phyloP scores from a whole-genome alignment of 2,113 vertebrate species.

The Pampusana beccarii region DNA sequence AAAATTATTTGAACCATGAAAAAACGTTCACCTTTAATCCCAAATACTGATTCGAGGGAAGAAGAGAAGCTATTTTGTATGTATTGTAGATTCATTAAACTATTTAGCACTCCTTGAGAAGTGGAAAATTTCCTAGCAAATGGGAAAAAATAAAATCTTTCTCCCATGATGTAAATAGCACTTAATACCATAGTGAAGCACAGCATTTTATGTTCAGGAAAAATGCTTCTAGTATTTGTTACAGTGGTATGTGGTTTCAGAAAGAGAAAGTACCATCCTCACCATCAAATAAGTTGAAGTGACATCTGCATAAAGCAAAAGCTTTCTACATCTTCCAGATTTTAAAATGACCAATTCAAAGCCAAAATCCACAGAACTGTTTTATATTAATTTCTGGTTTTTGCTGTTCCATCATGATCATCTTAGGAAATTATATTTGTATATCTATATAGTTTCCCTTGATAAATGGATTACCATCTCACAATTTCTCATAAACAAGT shows the following conservation, averaged over 20 bases:
- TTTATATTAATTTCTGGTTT: neutral
- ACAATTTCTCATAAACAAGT: neutral
- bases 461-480: neutral
- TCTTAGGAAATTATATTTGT: neutral
- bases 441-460: neutral
- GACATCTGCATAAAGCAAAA: neutral
- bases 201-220: neutral
- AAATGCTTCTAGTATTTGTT: neutral
- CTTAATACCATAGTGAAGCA: neutral
- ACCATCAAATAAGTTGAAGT: neutral
- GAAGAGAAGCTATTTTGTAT: too few species aligned
- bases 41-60: neutral
- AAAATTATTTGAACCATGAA: conserved; percentile 53
- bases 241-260: neutral
- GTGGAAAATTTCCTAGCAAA: neutral
- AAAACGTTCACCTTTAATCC: conserved; percentile 52
- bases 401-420: neutral
- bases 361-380: neutral
- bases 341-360: neutral
- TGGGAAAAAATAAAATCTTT: neutral
- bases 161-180: neutral
- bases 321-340: neutral
- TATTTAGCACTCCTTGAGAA: neutral
- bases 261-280: neutral
- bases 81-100: neutral